Evolutionary conservation across 1,140 invertebrate species (phyloP), one percentile per base, ranked within the genome.

Genomic region (Aporrectodea caliginosa): DNA sequence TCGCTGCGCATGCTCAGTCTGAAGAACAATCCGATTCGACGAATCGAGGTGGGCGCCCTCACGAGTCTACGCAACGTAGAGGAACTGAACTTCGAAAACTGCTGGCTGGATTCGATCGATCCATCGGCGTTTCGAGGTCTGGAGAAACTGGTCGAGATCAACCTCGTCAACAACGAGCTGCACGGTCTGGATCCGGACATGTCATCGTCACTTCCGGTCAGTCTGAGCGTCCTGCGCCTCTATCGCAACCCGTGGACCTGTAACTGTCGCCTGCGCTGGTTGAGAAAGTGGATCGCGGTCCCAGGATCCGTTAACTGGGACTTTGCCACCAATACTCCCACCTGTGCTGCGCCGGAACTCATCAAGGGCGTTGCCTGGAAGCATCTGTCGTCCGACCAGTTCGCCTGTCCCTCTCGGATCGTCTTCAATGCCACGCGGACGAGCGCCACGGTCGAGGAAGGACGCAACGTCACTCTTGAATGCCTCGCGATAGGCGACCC

Each of bases 171-270:
- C 73, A 87, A 87, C 76, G 80, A 82, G 27, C 78, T 87, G 68
- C 75, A 77, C 30, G 81, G 35, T 79, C 80, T 75, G 31, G 83
- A n/a, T 78, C 78, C 22, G 43, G 68, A 35, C 58, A 82, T 58
- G 78, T 16, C n/a, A 22, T 14, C 22, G 16, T 35, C 58, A 34
- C 71, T 81, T 6, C 77, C 80, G 33, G 22, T n/a, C 29, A 74
- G 35, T 29, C 29, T 81, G 16, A 32, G 33, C n/a, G 80, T 81
- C n/a, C 35, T 86, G 1, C 81, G 82, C 27, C 79, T 87, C n/a
- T 83, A 86, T 70, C 79, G 83, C 72, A 87, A 87, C 77, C 85
- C 83, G 1, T 87, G 86, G 86, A 73, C 80, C 58, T 87, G 86
- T 77, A 85, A 87, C 81, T 87, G 86, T 80, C 73, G 82, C 2